These are phyloP conservation scores for Nibea coibor DNA, from an alignment of 2,113 vertebrate species.

Conservation along the genomic window DNA sequence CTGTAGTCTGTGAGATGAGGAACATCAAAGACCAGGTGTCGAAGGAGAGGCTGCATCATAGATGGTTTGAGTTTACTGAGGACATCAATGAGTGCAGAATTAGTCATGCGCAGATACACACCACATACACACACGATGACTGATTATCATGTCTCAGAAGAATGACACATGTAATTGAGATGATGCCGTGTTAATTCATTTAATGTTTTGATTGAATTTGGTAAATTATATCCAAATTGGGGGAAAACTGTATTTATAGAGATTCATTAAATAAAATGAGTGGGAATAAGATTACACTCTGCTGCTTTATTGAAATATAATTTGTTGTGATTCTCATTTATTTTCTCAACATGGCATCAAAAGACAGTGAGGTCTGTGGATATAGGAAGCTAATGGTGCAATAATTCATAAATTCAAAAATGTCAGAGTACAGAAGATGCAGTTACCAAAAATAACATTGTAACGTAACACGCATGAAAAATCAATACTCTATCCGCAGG, in stretches of 20 bases:
- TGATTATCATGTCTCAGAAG: slow-evolving; percentile 31
- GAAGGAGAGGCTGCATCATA: slow-evolving; percentile 93
- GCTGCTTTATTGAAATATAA: neutral
- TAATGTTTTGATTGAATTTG: slow-evolving; percentile 43
- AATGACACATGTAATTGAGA: slow-evolving; percentile 29
- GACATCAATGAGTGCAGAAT: slow-evolving; percentile 26
- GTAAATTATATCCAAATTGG: slow-evolving; percentile 27
- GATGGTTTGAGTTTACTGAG: slow-evolving; percentile 91
- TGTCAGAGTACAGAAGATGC: neutral
- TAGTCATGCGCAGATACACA: slow-evolving; percentile 15
- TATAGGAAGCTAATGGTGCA: neutral
- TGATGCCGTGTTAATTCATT: slow-evolving; percentile 34
- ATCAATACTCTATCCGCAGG: neutral
- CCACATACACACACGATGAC: neutral
- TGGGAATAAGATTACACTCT: neutral
- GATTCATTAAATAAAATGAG: slow-evolving; percentile 49
- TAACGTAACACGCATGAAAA: neutral
- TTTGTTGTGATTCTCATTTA: neutral
- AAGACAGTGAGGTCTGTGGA: neutral
- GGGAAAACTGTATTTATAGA: slow-evolving; percentile 1
- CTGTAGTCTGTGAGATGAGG: slow-evolving; percentile 89
- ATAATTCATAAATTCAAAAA: neutral
- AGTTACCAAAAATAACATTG: neutral
- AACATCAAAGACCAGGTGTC: slow-evolving; percentile 91
- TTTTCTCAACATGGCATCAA: neutral